Evolutionary conservation across 2,888 invertebrate genomes (phyloP).

Genomic region (Scaptodrosophila latifasciaeformis): DNA sequence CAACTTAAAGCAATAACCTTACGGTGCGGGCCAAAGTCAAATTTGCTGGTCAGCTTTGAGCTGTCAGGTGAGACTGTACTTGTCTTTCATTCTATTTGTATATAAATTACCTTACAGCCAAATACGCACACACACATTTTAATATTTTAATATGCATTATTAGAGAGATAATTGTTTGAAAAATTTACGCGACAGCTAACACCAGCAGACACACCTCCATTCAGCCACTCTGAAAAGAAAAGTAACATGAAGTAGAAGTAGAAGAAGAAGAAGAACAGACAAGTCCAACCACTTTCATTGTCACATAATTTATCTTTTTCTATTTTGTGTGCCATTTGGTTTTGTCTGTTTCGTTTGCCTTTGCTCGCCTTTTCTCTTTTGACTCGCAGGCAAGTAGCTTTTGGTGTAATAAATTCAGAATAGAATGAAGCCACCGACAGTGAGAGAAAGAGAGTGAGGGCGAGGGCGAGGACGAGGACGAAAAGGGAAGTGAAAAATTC

Average conservation of each 20-base stretch:
- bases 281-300: constrained; percentile 30
- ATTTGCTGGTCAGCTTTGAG: no score
- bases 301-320: constrained; percentile 31
- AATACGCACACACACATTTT: no score
- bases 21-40: no score
- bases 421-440: constrained; percentile 32
- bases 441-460: constrained; percentile 1
- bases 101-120: no score
- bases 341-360: not conserved
- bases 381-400: no score
- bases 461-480: not conserved
- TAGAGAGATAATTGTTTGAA: constrained; percentile 52
- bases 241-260: no score
- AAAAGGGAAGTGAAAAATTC: not conserved
- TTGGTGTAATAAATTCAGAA: constrained; percentile 54
- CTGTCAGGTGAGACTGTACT: no score
- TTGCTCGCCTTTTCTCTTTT: not conserved
- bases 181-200: constrained; percentile 33
- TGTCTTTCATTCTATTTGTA: no score
- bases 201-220: constrained; percentile 13
- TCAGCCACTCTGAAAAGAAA: no score
- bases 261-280: no score
- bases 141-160: constrained; percentile 57
- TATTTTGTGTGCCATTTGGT: constrained; percentile 32
- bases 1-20: no score